phyloP scores from a whole-genome alignment of 2,797 vertebrate genomes.

The Hemibagrus guttatus region DNA sequence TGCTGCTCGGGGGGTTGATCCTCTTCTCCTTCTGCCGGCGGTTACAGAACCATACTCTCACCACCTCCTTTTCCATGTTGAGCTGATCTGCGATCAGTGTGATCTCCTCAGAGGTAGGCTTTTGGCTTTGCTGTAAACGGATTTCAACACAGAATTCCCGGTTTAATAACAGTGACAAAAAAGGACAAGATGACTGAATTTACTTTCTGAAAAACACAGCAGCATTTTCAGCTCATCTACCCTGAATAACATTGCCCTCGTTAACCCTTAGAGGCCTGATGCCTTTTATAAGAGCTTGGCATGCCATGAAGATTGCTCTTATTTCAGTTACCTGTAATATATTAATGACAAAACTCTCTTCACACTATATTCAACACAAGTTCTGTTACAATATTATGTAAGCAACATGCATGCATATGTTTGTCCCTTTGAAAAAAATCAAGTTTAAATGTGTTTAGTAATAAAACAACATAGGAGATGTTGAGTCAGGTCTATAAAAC shows the following conservation, averaged over 20 bases:
- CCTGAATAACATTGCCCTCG: background rate
- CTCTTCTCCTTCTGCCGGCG: conserved; percentile 88
- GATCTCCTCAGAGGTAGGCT: conserved; percentile 90
- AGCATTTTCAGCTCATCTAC: background rate
- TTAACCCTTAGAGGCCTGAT: no score
- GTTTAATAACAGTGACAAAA: background rate
- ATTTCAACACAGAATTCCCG: background rate
- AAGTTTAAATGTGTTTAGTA: no score
- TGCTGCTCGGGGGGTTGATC: conserved; percentile 86
- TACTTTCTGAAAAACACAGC: background rate
- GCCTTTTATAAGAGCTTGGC: no score
- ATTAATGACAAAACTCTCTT: no score
- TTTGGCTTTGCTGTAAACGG: conserved; percentile 77
- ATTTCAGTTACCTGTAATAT: no score
- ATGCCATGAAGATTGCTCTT: no score
- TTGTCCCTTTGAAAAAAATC: no score
- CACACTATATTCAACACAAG: no score
- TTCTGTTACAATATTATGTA: no score
- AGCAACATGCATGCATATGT: no score
- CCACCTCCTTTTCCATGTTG: conserved; percentile 89
- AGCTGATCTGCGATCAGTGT: conserved; percentile 87
- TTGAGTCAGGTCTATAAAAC: no score
- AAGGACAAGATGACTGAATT: background rate
- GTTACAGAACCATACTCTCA: conserved; percentile 91
- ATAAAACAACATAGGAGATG: no score